Conservation (phyloP, 2,888 invertebrate genomes). For the Scaptomyza reducta region DNA sequence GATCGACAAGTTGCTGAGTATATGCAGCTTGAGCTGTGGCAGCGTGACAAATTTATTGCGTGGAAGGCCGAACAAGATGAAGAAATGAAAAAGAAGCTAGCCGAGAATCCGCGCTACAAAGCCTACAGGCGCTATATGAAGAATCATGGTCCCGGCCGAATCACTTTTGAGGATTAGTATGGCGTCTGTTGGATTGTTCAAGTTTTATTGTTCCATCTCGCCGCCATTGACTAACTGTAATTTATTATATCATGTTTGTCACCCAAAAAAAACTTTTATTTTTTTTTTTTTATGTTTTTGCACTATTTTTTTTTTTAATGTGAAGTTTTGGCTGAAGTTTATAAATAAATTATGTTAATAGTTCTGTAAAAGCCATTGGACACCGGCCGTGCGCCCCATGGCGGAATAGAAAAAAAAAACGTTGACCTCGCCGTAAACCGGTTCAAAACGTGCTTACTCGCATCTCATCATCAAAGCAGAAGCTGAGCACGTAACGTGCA, state of each 20-base stretch:
- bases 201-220: slow-evolving; percentile 78
- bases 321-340: slow-evolving; percentile 49
- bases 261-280: slow-evolving; percentile 4
- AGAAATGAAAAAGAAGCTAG: slow-evolving; percentile 92
- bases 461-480: slow-evolving; percentile 30
- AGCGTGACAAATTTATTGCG: slow-evolving; percentile 89
- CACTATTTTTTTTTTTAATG: slow-evolving; percentile 11
- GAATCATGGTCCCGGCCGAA: slow-evolving; percentile 94
- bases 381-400: slow-evolving; percentile 32
- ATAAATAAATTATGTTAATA: slow-evolving; percentile 63
- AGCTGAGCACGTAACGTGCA: slow-evolving; percentile 16
- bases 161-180: slow-evolving; percentile 93
- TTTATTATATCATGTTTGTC: slow-evolving; percentile 31
- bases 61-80: slow-evolving; percentile 95
- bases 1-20: slow-evolving; percentile 90
- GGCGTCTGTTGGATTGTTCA: slow-evolving; percentile 57
- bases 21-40: slow-evolving; percentile 91
- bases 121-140: slow-evolving; percentile 95
- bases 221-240: slow-evolving; percentile 29
- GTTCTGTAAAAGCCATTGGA: slow-evolving; percentile 41
- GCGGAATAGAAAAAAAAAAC: slow-evolving; percentile 41
- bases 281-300: slow-evolving; percentile 23
- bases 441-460: slow-evolving; percentile 61
- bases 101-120: slow-evolving; percentile 94
- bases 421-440: slow-evolving; percentile 65